phyloP scores from a whole-genome alignment of 2,888 invertebrate genomes.

The Ramazzottius varieornatus region DNA sequence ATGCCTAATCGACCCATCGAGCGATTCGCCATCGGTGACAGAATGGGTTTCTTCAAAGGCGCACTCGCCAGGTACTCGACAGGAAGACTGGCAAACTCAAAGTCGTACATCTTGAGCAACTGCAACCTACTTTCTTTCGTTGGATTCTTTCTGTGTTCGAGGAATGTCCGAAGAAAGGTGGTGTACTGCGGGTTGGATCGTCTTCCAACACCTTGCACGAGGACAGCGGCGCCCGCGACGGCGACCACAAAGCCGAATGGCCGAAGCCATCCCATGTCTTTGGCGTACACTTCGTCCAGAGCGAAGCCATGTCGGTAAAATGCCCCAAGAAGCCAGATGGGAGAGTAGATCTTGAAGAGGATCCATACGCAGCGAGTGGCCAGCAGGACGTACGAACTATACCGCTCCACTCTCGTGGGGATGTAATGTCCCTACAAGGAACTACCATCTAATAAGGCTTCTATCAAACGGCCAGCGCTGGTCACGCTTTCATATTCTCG shows the following conservation, averaged over 20 bases:
- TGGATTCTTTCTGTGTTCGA: too few relatives aligned
- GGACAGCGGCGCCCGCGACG: background rate
- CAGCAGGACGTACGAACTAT: background rate
- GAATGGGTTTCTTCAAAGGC: background rate
- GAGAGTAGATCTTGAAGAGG: background rate
- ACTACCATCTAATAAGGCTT: too few relatives aligned
- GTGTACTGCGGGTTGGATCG: background rate
- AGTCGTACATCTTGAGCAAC: background rate
- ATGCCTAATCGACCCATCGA: background rate
- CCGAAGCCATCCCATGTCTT: background rate
- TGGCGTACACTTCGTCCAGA: background rate
- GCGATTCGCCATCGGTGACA: background rate
- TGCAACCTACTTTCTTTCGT: background rate
- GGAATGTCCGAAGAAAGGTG: background rate
- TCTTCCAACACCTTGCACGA: background rate
- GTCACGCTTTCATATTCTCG: too few relatives aligned
- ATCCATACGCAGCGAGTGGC: background rate
- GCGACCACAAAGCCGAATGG: background rate
- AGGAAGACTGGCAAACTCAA: background rate
- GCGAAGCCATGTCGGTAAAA: background rate
- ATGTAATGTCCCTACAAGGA: background rate
- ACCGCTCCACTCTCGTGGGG: background rate
- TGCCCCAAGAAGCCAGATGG: background rate
- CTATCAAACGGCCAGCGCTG: too few relatives aligned
- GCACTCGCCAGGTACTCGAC: background rate